These are phyloP conservation scores for Rhynchophorus ferrugineus DNA, from an alignment of 1,140 invertebrate genomes.

Conservation along the genomic window DNA sequence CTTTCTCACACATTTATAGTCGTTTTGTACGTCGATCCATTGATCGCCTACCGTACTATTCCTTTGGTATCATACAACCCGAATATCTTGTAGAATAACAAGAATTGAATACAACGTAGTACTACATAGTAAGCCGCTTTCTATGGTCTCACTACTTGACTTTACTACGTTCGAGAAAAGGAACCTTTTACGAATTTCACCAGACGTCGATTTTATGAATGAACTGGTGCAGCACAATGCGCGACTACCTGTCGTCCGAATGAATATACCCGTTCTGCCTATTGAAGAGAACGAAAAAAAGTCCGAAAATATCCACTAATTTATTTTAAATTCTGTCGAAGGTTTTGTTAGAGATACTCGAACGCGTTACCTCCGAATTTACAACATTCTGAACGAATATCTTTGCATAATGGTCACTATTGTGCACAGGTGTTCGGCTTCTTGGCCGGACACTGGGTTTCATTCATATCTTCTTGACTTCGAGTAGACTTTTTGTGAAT, in stretches of 20 bases:
- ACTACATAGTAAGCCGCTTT: slow-evolving; percentile 18
- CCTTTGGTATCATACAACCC: slow-evolving; percentile 6
- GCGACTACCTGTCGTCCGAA: slow-evolving; percentile 12
- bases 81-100: slow-evolving; percentile 8
- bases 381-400: slow-evolving; percentile 16
- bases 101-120: slow-evolving; percentile 16
- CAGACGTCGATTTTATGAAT: slow-evolving; percentile 16
- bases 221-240: slow-evolving; percentile 7
- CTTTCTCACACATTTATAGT: slow-evolving; percentile 22
- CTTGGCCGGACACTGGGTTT: slow-evolving; percentile 10
- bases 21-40: slow-evolving; percentile 12
- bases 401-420: slow-evolving; percentile 22
- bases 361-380: slow-evolving; percentile 9
- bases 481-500: slow-evolving; percentile 1
- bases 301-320: slow-evolving; percentile 21
- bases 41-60: slow-evolving; percentile 14
- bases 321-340: slow-evolving; percentile 25
- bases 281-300: slow-evolving; percentile 9
- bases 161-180: slow-evolving; percentile 14
- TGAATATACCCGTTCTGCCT: slow-evolving; percentile 3
- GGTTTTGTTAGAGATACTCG: slow-evolving; percentile 17
- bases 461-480: slow-evolving; percentile 7
- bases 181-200: slow-evolving; percentile 16
- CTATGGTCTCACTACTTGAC: slow-evolving; percentile 23
- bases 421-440: slow-evolving; percentile 21